Evolutionary conservation across 2,113 vertebrate species (phyloP).

Genomic region (Spea multiplicata): DNA sequence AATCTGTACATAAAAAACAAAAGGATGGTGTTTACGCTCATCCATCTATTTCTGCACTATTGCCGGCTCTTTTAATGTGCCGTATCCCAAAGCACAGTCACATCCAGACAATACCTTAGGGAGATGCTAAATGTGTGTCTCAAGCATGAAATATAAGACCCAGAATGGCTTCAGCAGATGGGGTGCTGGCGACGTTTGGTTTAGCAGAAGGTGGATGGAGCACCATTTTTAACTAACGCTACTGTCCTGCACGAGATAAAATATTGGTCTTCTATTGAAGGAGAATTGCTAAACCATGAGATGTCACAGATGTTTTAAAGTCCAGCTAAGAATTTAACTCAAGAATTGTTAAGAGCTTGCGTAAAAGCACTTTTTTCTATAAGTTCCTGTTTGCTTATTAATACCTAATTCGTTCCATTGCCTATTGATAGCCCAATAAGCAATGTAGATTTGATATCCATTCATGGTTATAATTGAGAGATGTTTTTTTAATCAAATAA

Average conservation of each 20-base stretch:
- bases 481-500: too few species aligned
- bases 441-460: too few species aligned
- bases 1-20: background rate
- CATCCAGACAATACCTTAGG: constrained; percentile 32
- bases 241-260: constrained; percentile 16
- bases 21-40: background rate
- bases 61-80: constrained; percentile 16
- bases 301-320: constrained; percentile 11
- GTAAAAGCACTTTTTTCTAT: too few species aligned
- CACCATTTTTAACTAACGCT: constrained; percentile 7
- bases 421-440: too few species aligned
- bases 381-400: too few species aligned
- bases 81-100: constrained; percentile 2
- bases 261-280: constrained; percentile 38
- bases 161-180: constrained; percentile 33
- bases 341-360: too few species aligned
- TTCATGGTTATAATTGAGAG: too few species aligned
- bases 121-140: constrained; percentile 36
- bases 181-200: constrained; percentile 32
- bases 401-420: too few species aligned
- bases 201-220: constrained; percentile 17
- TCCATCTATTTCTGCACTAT: background rate
- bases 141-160: constrained; percentile 39
- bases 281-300: constrained; percentile 6
- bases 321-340: constrained; percentile 2